phyloP scores from a whole-genome alignment of 1,140 invertebrate genomes.

The Drosophila punjabiensis region DNA sequence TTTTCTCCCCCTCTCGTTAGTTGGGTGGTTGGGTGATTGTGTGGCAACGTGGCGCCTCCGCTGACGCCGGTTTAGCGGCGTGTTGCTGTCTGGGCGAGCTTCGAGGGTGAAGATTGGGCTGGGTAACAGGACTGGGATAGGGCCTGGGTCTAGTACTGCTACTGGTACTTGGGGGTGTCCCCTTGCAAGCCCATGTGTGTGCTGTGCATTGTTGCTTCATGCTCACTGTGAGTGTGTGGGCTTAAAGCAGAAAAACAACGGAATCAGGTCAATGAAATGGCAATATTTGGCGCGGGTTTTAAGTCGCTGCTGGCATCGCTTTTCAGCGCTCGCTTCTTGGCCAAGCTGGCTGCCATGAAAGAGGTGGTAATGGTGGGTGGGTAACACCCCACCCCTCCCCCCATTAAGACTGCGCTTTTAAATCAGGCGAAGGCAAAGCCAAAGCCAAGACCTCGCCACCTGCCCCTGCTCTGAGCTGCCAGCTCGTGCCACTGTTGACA shows the following conservation, averaged over 20 bases:
- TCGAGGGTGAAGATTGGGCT: slow-evolving; percentile 10
- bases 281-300: slow-evolving; percentile 78
- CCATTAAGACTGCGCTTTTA: slow-evolving; percentile 14
- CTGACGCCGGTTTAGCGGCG: slow-evolving; percentile 72
- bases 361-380: not conserved
- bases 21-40: slow-evolving; percentile 25
- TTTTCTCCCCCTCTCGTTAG: not conserved
- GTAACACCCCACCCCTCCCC: not conserved
- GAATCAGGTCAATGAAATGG: slow-evolving; percentile 83
- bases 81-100: slow-evolving; percentile 51
- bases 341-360: slow-evolving; percentile 11
- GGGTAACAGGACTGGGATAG: not conserved
- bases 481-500: slow-evolving; percentile 55
- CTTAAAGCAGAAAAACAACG: slow-evolving; percentile 53
- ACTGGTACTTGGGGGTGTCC: slow-evolving; percentile 45
- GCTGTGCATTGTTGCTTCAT: slow-evolving; percentile 72
- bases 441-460: slow-evolving; percentile 32
- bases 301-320: slow-evolving; percentile 65
- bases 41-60: slow-evolving; percentile 73
- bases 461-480: not conserved
- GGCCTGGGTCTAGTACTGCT: slow-evolving; percentile 6
- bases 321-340: slow-evolving; percentile 41
- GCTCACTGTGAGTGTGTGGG: slow-evolving; percentile 50
- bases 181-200: slow-evolving; percentile 59
- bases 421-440: slow-evolving; percentile 15